A percentile compares a stretch with the other conserved stretches of the same genome.
Conservation (phyloP, 2,797 vertebrate species). For the Danio kyathit region DNA sequence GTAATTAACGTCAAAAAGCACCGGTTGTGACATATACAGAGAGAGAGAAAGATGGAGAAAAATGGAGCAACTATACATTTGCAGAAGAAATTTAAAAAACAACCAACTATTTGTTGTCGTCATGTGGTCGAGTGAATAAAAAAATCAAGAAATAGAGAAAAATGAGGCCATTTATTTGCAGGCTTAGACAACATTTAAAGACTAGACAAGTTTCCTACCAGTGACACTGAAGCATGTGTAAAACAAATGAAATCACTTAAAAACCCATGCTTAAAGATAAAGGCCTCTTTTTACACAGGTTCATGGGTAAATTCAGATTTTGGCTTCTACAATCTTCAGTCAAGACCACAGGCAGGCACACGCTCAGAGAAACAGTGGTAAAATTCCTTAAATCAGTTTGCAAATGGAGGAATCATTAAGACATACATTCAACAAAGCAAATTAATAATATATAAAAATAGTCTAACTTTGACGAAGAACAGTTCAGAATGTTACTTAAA, state of each 20-base stretch:
- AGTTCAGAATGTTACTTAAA: conserved; percentile 25
- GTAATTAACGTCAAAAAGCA: background rate
- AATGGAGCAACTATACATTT: background rate
- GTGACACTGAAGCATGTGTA: conserved; percentile 21
- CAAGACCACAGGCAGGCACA: conserved; percentile 28
- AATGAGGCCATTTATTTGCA: conserved; percentile 4
- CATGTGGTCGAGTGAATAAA: background rate
- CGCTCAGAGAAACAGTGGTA: background rate
- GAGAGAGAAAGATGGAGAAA: no score
- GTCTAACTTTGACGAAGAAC: conserved; percentile 28
- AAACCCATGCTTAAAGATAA: conserved; percentile 8
- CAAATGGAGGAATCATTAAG: conserved; percentile 29
- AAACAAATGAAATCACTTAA: conserved; percentile 16
- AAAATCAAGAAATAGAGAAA: background rate
- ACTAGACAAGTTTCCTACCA: background rate
- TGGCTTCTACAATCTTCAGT: conserved; percentile 29
- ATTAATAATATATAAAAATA: conserved; percentile 55
- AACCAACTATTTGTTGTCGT: background rate
- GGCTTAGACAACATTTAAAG: background rate
- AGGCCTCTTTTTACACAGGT: conserved; percentile 1
- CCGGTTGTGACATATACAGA: background rate
- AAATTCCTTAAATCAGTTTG: conserved; percentile 24
- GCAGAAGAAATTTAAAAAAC: background rate
- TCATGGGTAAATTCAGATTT: conserved; percentile 8
- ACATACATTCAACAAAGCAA: conserved; percentile 18